Percentiles rank a stretch among this genome's conserved stretches.
These are phyloP conservation scores for Dreissena rostriformis DNA, from an alignment of 1,140 invertebrate genomes.

Conservation along the genomic window DNA sequence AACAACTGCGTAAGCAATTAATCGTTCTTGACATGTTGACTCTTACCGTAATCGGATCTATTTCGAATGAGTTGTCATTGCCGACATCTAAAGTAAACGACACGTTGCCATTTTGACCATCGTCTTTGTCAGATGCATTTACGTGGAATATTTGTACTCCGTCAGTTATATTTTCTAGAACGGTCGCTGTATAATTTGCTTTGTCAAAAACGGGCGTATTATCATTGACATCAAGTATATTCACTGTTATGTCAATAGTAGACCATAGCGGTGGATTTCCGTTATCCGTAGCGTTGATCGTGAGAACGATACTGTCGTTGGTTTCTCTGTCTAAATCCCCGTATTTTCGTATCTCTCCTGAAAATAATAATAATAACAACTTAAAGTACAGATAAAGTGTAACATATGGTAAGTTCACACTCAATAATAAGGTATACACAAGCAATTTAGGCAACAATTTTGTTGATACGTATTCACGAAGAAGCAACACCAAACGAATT, in stretches of 20 bases:
- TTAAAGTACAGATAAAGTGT: too few species aligned
- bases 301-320: not conserved
- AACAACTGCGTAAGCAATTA: too few species aligned
- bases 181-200: not conserved
- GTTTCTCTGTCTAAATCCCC: constrained; percentile 34
- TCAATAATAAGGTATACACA: too few species aligned
- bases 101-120: constrained; percentile 21
- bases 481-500: not conserved
- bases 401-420: not conserved
- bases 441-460: not conserved
- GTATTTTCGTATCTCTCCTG: constrained; percentile 27
- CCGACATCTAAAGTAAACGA: constrained; percentile 19
- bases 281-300: constrained; percentile 27
- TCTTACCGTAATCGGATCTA: constrained; percentile 18
- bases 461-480: not conserved
- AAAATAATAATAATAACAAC: not conserved
- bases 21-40: too few species aligned
- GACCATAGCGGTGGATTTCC: constrained; percentile 3
- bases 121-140: constrained; percentile 18
- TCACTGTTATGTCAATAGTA: not conserved
- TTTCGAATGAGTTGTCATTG: constrained; percentile 8
- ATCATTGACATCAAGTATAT: constrained; percentile 31
- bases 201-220: constrained; percentile 6
- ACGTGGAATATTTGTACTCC: not conserved
- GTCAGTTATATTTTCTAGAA: not conserved